Percentiles rank a stretch among this genome's conserved stretches.
These are phyloP conservation scores for Lepidocyrtoides sp. DNA, from an alignment of 2,888 invertebrate genomes.

Conservation along the genomic window DNA sequence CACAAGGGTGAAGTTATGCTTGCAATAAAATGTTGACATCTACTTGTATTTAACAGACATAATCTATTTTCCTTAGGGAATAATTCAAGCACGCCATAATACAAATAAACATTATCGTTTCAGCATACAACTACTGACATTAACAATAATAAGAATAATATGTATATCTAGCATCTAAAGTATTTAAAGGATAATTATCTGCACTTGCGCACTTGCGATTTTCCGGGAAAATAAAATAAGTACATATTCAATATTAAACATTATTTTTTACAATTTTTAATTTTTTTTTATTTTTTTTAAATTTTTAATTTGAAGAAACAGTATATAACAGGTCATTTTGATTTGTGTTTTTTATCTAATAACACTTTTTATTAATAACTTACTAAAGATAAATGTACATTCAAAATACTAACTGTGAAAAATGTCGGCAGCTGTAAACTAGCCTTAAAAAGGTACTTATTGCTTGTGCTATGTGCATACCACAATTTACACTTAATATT, in stretches of 20 bases:
- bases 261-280: not conserved
- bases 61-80: slow-evolving; percentile 64
- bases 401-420: slow-evolving; percentile 7
- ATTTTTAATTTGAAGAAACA: too few species aligned
- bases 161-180: too few species aligned
- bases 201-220: not conserved
- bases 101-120: slow-evolving; percentile 42
- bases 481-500: not conserved
- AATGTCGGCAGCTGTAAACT: slow-evolving; percentile 9
- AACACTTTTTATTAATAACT: not conserved
- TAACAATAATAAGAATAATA: not conserved
- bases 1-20: not conserved
- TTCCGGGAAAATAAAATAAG: not conserved
- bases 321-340: too few species aligned
- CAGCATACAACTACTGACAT: not conserved
- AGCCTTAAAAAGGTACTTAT: not conserved
- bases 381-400: slow-evolving; percentile 17
- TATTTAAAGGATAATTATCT: not conserved
- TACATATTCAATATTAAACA: too few species aligned
- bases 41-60: slow-evolving; percentile 35
- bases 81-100: slow-evolving; percentile 58
- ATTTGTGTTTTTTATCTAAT: not conserved
- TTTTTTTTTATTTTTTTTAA: not conserved
- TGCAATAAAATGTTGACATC: not conserved
- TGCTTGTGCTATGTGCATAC: not conserved